Conservation (phyloP, 1,140 invertebrate genomes). For the Heterodera schachtii region DNA sequence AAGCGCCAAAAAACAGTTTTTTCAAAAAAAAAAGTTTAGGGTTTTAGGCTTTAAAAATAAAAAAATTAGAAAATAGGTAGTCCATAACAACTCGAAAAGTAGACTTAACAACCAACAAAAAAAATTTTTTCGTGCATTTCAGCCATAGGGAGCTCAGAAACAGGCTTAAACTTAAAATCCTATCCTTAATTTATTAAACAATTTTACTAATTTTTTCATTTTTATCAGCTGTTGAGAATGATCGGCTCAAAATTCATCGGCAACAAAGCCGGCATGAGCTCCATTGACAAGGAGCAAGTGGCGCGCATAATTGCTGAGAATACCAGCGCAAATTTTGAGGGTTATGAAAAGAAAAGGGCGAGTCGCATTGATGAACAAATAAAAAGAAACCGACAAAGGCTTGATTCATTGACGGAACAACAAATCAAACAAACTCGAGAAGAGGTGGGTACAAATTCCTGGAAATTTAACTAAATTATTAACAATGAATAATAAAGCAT, state of each 20-base stretch:
- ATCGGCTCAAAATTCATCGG: not conserved
- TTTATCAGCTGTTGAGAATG: not conserved
- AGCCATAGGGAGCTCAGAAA: too few relatives aligned
- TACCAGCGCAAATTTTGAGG: slow-evolving; percentile 46
- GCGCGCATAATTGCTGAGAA: slow-evolving; percentile 51
- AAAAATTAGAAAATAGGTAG: too few relatives aligned
- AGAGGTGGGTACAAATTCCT: slow-evolving; percentile 10
- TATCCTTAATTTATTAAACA: too few relatives aligned
- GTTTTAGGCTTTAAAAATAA: too few relatives aligned
- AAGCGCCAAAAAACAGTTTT: too few relatives aligned
- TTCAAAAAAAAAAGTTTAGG: too few relatives aligned
- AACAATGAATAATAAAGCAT: not conserved
- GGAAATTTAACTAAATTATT: not conserved
- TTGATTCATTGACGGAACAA: slow-evolving; percentile 22
- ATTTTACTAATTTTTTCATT: not conserved
- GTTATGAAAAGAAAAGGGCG: slow-evolving; percentile 48
- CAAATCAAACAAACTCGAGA: slow-evolving; percentile 32
- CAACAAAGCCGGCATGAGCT: slow-evolving; percentile 14
- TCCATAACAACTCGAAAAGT: too few relatives aligned
- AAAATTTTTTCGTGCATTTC: too few relatives aligned
- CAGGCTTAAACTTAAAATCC: too few relatives aligned
- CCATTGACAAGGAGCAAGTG: slow-evolving; percentile 44
- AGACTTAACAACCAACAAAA: too few relatives aligned
- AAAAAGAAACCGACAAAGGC: slow-evolving; percentile 11
- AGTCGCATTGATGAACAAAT: slow-evolving; percentile 47